Evolutionary conservation across 1,140 invertebrate species (phyloP), one percentile per base, ranked within the genome.

Genomic region (Helicoverpa armigera): DNA sequence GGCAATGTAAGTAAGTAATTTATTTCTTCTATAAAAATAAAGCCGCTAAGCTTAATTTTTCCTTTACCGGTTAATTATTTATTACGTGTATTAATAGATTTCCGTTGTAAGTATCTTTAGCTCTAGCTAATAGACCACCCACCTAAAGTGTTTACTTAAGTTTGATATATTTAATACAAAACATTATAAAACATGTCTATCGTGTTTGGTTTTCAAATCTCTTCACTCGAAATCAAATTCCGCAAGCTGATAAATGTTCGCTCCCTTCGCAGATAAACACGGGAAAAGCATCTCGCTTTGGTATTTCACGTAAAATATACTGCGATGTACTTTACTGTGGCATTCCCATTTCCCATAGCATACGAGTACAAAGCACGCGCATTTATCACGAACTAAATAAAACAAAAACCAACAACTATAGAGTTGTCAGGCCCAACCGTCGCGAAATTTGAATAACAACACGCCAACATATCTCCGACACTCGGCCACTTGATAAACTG

Each of bases 331-430:
- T 29, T 29, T 31, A 67, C 75, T 67, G 61, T 54, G 29, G 29
- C 48, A 67, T 77, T 67, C 75, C 61, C 75, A 67, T 77, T 53
- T 69, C 43, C 65, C 65, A 69, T 50, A 69, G 48, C 74, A 63
- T 58, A 65, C 61, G 61, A 61, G 14, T 50, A 67, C 48, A 54
- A 77, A 77, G 75, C 60, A 67, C 16, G 75, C n/a, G 61, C 75
- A 77, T 77, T 77, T 77, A 77, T 77, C 75, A 77, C 75, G 75
- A 77, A n/a, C 13, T 10, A 77, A 77, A 77, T 50, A 65, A 65
- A 77, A 50, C 61, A 77, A 77, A 51, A 35, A 7, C 16, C 3
- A 50, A 35, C 29, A 54, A 35, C 75, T 65, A 77, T 77, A 77
- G 75, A 77, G 75, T 54, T 77, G 75, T 77, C 75, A 77, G 75